A percentile compares a stretch with the other conserved stretches of the same genome.
phyloP scores from a whole-genome alignment of 2,888 invertebrate genomes.

The Cerastis rubricosa region DNA sequence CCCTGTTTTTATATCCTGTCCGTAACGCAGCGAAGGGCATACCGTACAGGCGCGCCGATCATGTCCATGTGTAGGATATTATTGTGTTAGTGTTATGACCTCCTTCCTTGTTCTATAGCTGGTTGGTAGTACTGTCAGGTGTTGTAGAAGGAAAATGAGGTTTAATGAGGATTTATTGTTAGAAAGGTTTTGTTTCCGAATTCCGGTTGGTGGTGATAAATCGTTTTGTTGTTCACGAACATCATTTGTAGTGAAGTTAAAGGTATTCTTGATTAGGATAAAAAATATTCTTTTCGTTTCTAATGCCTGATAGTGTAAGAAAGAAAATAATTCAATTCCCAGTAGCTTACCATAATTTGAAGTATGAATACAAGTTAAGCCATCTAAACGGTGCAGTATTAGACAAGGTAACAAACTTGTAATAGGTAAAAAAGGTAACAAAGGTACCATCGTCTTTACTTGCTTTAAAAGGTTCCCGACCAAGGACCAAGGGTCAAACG shows the following conservation, averaged over 20 bases:
- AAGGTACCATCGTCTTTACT: neutral
- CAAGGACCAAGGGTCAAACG: too few species aligned
- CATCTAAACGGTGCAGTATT: neutral
- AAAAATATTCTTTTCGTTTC: too few species aligned
- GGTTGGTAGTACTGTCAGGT: conserved; percentile 30
- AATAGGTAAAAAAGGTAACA: too few species aligned
- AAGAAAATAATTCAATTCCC: neutral
- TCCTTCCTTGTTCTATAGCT: conserved; percentile 28
- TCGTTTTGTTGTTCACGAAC: neutral
- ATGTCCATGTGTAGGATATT: conserved; percentile 39
- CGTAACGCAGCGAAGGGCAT: conserved; percentile 60
- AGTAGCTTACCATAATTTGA: neutral
- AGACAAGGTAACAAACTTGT: neutral
- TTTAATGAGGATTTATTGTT: conserved; percentile 11
- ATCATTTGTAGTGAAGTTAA: neutral
- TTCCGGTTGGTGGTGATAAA: conserved; percentile 18
- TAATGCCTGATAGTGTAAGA: neutral
- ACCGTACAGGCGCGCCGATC: conserved; percentile 25
- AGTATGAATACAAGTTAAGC: neutral
- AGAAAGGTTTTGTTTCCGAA: conserved; percentile 8
- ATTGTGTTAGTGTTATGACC: conserved; percentile 28
- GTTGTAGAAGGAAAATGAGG: conserved; percentile 26
- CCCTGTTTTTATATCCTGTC: conserved; percentile 70
- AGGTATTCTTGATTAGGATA: neutral
- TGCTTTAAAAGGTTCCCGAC: too few species aligned